Evolutionary conservation across 2,797 vertebrate genomes (phyloP), one percentile per base, ranked within the genome.

Genomic region (Mormyrus hasselquistii): DNA sequence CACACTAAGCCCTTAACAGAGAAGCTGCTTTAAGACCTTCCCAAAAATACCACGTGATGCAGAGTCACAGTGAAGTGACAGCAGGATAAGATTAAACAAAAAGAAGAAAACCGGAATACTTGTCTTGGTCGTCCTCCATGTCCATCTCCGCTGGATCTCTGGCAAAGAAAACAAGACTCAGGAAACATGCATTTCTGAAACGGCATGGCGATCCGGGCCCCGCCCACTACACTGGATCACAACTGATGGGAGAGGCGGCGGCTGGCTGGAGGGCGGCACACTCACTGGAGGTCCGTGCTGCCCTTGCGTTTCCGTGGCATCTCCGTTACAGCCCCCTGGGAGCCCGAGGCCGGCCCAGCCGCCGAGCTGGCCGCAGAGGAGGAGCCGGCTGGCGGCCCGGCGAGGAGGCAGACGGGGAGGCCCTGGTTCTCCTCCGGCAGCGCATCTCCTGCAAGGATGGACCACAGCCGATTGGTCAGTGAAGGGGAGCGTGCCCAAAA

Each of bases 281-380:
- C 97, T 96, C 90, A 98, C 98, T 95, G 96, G 91, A 93, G 96
- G 89, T 98, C 97, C 9, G 94, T 95, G 91, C 97, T 98, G 91
- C 96, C 96, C 93, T 97, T 98, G 89, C 97, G 96, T 91, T 99
- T 99, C 91, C 97, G 95, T 19, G 97, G 95, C 92, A 97, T 94
- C 90, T 98, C 97, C 88, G 94, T 92, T 90, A 55, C 4, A 0
- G 76, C 88, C 44, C 91, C 34, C 47, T 12, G 3, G 55, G 62
- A 4, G 0, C 88, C 95, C 85, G 95, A 93, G 22, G 96, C 91
- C 86, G 95, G 65, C 88, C 92, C 90, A 88, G 91, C 88, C 84
- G 93, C 89, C 69, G 95, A 88, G 93, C 92, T 92, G 89, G 94
- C 90, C 91, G 94, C 86, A 88, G 93, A 94, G 59, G 93, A 94